Base-by-base conservation (phyloP, 2,888 invertebrate genomes). In the Theretra japonica region DNA sequence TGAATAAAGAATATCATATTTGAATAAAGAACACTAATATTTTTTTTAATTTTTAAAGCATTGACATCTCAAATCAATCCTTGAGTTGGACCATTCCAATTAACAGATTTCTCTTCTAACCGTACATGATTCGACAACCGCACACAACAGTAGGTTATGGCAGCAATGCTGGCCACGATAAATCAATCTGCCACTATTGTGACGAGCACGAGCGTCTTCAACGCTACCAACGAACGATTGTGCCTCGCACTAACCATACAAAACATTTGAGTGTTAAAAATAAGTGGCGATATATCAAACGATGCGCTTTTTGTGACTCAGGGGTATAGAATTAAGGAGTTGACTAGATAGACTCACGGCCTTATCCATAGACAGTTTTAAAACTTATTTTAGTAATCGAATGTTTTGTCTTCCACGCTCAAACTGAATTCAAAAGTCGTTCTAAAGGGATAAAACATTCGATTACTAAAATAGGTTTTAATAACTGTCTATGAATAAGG, bases 121-220 rank as follows among this genome's bases (percentile, higher is more conserved):
- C n/a, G 28, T 69, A 69, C 56, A 19, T 48, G 82, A 82, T 83
- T 80, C 79, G 77, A 78, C 82, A 81, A 78, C 78, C 81, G 75
- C 78, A 80, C 77, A 82, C 76, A 83, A 78, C 83, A 84, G 85
- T 82, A 84, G 62, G 85, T 81, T 81, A 83, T 78, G 81, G 82
- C 80, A 83, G 60, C 30, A 82, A 82, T 79, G 79, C 80, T 86
- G 89, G 88, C 88, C 85, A 86, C 87, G 86, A 92, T 93, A 92
- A 90, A 93, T 93, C 93, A 93, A 91, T 90, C 87, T 76, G 76
- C 76, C 81, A 79, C 86, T 80, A 90, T 90, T 90, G 88, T 90
- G 86, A 80, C 83, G 82, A 75, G 79, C 79, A 83, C 81, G 82
- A 80, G 80, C 78, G 81, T 85, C 83, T 83, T 88, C 86, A 85